These are phyloP conservation scores for Phortica magna DNA, from an alignment of 2,888 invertebrate species.

Conservation along the genomic window DNA sequence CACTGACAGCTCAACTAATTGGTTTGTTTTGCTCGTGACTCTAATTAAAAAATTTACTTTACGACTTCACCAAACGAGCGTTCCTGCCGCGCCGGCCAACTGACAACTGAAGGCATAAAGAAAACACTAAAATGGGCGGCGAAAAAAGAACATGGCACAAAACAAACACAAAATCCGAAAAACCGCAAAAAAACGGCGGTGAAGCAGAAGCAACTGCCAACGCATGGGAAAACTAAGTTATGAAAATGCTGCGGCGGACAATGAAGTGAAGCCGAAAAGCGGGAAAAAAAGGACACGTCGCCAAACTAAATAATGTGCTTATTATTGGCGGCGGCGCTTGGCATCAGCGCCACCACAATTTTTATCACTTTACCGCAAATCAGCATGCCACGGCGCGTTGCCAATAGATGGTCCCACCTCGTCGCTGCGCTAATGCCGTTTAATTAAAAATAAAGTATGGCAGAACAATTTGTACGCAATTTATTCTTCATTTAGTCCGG, in stretches of 20 bases:
- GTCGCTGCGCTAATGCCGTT: constrained; percentile 28
- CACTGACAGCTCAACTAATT: constrained; percentile 68
- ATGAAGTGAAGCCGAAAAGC: neutral
- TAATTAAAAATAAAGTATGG: constrained; percentile 41
- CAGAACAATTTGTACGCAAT: constrained; percentile 29
- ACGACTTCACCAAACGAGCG: constrained; percentile 54
- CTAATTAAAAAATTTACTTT: constrained; percentile 71
- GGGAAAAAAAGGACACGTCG: neutral
- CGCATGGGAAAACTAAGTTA: constrained; percentile 19
- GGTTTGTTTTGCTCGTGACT: constrained; percentile 70
- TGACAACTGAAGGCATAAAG: neutral
- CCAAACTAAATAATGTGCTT: constrained; percentile 28
- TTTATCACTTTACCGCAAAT: constrained; percentile 15
- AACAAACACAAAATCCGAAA: constrained; percentile 1
- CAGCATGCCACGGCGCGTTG: constrained; percentile 25
- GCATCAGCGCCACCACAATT: constrained; percentile 4
- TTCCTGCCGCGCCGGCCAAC: neutral
- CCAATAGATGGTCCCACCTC: constrained; percentile 21
- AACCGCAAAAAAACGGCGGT: neutral
- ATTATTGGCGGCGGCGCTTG: constrained; percentile 31
- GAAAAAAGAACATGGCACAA: neutral
- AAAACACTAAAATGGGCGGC: neutral
- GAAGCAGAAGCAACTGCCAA: constrained; percentile 6
- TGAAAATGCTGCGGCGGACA: neutral
- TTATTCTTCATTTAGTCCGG: neutral